Conservation (phyloP, 37 sponge, comb jelly and placozoan species). For the Eunapius fragilis region DNA sequence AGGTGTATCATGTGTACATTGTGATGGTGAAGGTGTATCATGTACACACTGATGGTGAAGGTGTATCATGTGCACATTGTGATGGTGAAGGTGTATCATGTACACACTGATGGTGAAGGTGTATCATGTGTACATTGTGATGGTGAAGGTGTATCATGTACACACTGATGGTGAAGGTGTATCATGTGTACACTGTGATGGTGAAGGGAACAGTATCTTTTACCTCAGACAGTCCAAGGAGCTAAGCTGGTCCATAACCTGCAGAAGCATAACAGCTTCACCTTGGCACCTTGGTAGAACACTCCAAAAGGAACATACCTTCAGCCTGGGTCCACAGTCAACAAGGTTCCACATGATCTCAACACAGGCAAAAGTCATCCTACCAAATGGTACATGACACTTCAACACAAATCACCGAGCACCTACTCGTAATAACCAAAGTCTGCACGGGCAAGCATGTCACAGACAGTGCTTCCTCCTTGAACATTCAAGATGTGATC, state of each 20-base stretch:
- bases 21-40: too few relatives aligned
- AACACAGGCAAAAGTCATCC: conserved; percentile 26
- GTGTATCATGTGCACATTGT: neutral
- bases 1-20: neutral
- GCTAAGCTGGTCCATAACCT: conserved; percentile 69
- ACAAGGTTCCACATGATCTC: conserved; percentile 88
- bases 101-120: neutral
- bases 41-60: too few relatives aligned
- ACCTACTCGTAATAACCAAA: conserved; percentile 15
- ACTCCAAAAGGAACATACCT: conserved; percentile 31
- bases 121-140: neutral
- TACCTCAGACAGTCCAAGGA: conserved; percentile 57
- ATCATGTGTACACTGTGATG: neutral
- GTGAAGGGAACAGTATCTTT: neutral
- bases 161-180: neutral
- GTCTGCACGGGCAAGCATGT: conserved; percentile 20
- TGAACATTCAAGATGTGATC: conserved; percentile 65
- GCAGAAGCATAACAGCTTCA: conserved; percentile 2
- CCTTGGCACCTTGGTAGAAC: too few relatives aligned
- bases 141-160: too few relatives aligned
- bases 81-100: too few relatives aligned
- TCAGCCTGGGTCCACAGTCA: conserved; percentile 74
- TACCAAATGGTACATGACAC: neutral
- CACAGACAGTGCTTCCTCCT: conserved; percentile 30
- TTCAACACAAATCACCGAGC: neutral